A percentile compares a stretch with the other conserved stretches of the same genome.
These are phyloP conservation scores for Strix aluco DNA, from an alignment of 2,113 vertebrate species.

Conservation along the genomic window DNA sequence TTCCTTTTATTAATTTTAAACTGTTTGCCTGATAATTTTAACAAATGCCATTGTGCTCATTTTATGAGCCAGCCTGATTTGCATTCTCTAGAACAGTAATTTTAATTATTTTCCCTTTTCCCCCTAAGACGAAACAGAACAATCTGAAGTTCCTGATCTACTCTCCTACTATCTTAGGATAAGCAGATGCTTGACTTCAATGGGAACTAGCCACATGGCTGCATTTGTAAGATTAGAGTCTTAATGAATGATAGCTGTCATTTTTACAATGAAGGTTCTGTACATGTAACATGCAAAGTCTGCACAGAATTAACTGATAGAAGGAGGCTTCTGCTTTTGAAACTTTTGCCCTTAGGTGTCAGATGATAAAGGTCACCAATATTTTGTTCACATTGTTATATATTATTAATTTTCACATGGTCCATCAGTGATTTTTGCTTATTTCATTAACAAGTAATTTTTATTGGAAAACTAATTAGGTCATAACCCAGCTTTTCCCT, in stretches of 20 bases:
- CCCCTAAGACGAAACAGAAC: not conserved
- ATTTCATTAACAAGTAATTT: not conserved
- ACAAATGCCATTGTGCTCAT: not conserved
- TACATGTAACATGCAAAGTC: not conserved
- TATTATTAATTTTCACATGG: not conserved
- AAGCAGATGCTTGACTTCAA: not conserved
- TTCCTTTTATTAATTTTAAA: slow-evolving; percentile 14
- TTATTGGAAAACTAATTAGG: not conserved
- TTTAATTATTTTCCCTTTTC: slow-evolving; percentile 16
- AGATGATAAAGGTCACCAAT: rapidly evolving
- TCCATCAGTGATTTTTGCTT: not conserved
- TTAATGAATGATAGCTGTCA: not conserved
- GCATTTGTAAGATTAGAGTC: not conserved
- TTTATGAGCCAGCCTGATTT: not conserved
- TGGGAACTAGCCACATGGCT: not conserved
- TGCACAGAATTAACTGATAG: not conserved
- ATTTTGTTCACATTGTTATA: not conserved
- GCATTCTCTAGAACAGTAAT: not conserved
- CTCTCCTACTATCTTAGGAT: not conserved
- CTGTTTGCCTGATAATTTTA: not conserved
- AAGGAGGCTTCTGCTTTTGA: not conserved
- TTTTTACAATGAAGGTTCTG: not conserved
- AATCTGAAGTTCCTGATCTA: slow-evolving; percentile 9
- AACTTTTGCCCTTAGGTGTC: not conserved
- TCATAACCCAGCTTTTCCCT: not conserved